Evolutionary conservation across 2,888 invertebrate species (phyloP).

Genomic region (Apantesis nais): DNA sequence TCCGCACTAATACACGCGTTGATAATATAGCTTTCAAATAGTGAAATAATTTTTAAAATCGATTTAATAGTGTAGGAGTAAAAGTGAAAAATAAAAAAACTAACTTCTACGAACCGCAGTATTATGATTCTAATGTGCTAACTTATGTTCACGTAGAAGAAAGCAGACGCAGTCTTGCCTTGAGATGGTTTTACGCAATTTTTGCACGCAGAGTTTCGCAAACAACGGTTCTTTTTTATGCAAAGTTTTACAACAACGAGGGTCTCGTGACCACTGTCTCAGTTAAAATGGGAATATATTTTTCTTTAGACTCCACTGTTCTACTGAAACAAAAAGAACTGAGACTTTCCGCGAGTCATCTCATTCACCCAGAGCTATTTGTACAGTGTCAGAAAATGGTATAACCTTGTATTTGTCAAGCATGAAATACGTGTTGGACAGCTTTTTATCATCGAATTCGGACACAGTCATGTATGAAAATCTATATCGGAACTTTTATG

Average conservation of each 20-base stretch:
- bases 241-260: conserved; percentile 56
- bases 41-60: too few species aligned
- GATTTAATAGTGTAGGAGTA: too few species aligned
- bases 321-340: conserved; percentile 59
- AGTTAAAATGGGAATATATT: conserved; percentile 62
- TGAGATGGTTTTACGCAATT: conserved; percentile 37
- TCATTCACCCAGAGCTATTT: conserved; percentile 71
- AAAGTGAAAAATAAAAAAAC: conserved; percentile 20
- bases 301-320: conserved; percentile 27
- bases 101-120: conserved; percentile 21
- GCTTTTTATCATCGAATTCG: conserved; percentile 60
- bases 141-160: conserved; percentile 22
- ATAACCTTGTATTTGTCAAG: conserved; percentile 65
- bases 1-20: too few species aligned
- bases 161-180: conserved; percentile 17
- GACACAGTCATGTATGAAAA: conserved; percentile 55
- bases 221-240: conserved; percentile 45
- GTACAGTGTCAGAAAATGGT: conserved; percentile 71
- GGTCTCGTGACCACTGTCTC: conserved; percentile 53
- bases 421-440: conserved; percentile 58
- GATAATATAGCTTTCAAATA: too few species aligned
- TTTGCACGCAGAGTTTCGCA: conserved; percentile 19
- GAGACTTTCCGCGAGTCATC: conserved; percentile 64
- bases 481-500: conserved; percentile 37
- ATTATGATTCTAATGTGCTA: conserved; percentile 28